Conservation (phyloP, 2,797 vertebrate genomes). For the Galagoides demidoff region DNA sequence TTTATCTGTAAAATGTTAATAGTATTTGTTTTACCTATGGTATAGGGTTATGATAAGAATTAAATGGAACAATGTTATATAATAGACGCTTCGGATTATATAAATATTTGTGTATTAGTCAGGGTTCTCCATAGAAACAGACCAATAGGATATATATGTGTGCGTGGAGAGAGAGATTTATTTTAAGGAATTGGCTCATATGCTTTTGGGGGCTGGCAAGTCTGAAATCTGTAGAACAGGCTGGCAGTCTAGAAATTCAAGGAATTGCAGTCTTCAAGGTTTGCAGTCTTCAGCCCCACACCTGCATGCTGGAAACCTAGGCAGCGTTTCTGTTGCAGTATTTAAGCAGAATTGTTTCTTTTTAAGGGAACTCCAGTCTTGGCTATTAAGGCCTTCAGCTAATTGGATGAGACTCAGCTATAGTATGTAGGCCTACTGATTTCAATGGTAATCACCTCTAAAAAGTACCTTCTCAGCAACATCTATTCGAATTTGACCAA, state of each 20-base stretch:
- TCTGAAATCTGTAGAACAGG: neutral
- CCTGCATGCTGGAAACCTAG: neutral
- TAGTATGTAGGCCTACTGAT: neutral
- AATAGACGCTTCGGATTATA: neutral
- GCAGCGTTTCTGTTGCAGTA: neutral
- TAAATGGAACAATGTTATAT: neutral
- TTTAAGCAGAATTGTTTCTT: constrained; percentile 7
- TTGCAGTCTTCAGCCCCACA: neutral
- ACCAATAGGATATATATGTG: neutral
- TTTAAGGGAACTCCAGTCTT: neutral
- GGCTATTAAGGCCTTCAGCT: neutral
- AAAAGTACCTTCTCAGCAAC: neutral
- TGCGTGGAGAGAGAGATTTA: neutral
- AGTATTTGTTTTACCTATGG: neutral
- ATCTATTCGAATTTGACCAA: neutral
- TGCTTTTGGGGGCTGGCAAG: neutral
- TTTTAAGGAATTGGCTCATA: neutral
- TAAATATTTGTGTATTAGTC: neutral
- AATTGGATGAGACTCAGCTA: neutral
- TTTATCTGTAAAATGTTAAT: constrained; percentile 41
- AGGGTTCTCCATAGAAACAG: neutral
- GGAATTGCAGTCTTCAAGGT: neutral
- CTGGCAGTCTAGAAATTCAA: neutral
- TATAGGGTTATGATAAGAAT: neutral
- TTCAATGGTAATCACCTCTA: neutral